These are phyloP conservation scores for Amblyraja radiata DNA, from an alignment of 2,797 vertebrate genomes.

Conservation along the genomic window DNA sequence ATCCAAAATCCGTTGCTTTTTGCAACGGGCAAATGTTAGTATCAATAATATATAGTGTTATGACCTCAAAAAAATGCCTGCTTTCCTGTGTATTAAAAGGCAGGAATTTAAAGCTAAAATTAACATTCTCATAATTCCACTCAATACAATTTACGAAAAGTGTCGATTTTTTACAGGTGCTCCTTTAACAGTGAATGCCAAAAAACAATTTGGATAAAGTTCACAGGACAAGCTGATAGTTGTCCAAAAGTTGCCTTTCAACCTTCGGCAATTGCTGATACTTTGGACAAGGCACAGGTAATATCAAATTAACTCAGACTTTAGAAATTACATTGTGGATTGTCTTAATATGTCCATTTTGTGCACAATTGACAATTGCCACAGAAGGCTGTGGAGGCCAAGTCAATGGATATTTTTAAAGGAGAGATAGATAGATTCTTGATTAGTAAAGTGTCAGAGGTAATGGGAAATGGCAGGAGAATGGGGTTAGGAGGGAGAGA, in stretches of 20 bases:
- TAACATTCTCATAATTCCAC: not conserved
- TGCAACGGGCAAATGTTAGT: not conserved
- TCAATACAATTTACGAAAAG: not conserved
- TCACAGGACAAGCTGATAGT: not conserved
- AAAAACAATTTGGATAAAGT: not conserved
- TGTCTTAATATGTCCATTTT: not conserved
- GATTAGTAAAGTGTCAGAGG: too few relatives aligned
- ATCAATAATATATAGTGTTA: not conserved
- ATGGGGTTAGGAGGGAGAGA: too few relatives aligned
- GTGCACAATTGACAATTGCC: not conserved
- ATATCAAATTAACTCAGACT: not conserved
- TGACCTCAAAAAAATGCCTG: not conserved
- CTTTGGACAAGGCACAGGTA: not conserved
- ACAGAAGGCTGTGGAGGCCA: too few relatives aligned
- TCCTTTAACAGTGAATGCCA: not conserved
- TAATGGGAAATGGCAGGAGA: too few relatives aligned
- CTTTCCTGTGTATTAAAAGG: not conserved
- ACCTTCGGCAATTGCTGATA: not conserved
- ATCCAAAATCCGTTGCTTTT: not conserved
- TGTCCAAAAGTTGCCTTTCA: not conserved
- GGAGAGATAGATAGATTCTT: too few relatives aligned
- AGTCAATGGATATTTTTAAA: too few relatives aligned
- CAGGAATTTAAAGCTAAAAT: not conserved
- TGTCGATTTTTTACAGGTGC: not conserved
- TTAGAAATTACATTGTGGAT: not conserved